phyloP scores from a whole-genome alignment of 2,113 vertebrate genomes.

The Pholis gunnellus region DNA sequence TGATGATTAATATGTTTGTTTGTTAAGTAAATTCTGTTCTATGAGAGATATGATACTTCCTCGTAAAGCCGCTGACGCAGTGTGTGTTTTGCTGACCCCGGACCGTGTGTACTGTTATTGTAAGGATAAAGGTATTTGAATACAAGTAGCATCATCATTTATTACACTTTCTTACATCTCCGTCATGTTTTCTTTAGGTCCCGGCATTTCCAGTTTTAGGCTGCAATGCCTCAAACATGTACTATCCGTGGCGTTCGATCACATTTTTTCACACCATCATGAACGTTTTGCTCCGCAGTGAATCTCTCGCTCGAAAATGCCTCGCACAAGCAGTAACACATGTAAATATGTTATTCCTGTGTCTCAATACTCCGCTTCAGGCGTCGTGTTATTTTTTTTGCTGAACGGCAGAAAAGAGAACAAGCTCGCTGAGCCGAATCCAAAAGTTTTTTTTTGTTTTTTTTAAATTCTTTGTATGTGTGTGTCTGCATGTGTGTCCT shows the following conservation, averaged over 20 bases:
- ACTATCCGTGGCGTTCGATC: slow-evolving; percentile 3
- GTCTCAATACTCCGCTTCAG: not conserved
- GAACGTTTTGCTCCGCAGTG: not conserved
- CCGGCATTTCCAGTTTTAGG: slow-evolving; percentile 6
- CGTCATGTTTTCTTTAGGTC: not conserved
- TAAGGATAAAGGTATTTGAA: slow-evolving; percentile 12
- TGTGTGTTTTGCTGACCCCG: slow-evolving; percentile 12
- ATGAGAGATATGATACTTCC: slow-evolving; percentile 15
- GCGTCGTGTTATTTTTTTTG: not conserved
- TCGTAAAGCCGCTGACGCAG: not conserved
- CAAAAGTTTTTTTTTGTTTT: not conserved
- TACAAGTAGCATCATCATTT: slow-evolving; percentile 4
- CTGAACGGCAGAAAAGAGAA: slow-evolving; percentile 15
- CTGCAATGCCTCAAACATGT: slow-evolving; percentile 4
- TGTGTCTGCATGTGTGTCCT: slow-evolving; percentile 29
- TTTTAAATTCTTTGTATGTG: slow-evolving; percentile 12
- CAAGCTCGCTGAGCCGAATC: not conserved
- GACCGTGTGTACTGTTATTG: not conserved
- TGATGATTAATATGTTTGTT: slow-evolving; percentile 64
- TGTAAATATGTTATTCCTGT: slow-evolving; percentile 4
- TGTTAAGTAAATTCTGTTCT: slow-evolving; percentile 65
- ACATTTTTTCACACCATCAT: slow-evolving; percentile 13
- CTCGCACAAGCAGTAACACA: slow-evolving; percentile 10
- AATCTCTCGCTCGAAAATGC: not conserved
- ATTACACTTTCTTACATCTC: not conserved